Percentiles rank a stretch among this genome's conserved stretches.
These are phyloP conservation scores for Conopomorpha cramerella DNA, from an alignment of 1,140 invertebrate species.

Conservation along the genomic window DNA sequence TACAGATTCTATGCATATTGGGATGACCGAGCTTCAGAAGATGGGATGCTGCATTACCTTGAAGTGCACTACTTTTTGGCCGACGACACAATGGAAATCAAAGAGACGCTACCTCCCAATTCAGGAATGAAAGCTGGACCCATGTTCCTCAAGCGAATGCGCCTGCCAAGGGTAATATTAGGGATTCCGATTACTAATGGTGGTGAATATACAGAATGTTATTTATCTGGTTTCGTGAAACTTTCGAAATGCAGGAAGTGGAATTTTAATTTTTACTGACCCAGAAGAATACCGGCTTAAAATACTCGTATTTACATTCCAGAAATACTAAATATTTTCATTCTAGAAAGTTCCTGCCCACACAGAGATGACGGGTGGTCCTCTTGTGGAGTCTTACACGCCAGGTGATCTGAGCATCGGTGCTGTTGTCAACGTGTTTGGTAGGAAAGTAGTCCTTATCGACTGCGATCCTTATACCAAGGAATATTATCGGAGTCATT, in stretches of 20 bases:
- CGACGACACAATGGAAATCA: constrained; percentile 89
- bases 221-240: too few relatives aligned
- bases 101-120: constrained; percentile 73
- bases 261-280: too few relatives aligned
- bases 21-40: constrained; percentile 80
- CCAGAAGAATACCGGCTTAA: too few relatives aligned
- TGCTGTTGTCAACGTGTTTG: constrained; percentile 76
- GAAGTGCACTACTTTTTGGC: constrained; percentile 83
- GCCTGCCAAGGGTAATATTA: constrained; percentile 75
- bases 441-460: constrained; percentile 77
- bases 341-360: constrained; percentile 40
- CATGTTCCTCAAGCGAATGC: constrained; percentile 74
- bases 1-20: constrained; percentile 86
- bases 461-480: constrained; percentile 88
- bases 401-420: constrained; percentile 79
- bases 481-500: constrained; percentile 78
- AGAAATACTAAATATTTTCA: constrained; percentile 1
- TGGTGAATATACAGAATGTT: too few relatives aligned
- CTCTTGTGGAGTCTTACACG: constrained; percentile 24
- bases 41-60: constrained; percentile 74
- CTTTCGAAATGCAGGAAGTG: too few relatives aligned
- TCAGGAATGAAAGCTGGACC: constrained; percentile 71
- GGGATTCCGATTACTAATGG: too few relatives aligned
- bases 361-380: constrained; percentile 42
- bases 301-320: too few relatives aligned